These are phyloP conservation scores for Neosilurus hyrtlii DNA, from an alignment of 2,797 vertebrate genomes.

Conservation along the genomic window DNA sequence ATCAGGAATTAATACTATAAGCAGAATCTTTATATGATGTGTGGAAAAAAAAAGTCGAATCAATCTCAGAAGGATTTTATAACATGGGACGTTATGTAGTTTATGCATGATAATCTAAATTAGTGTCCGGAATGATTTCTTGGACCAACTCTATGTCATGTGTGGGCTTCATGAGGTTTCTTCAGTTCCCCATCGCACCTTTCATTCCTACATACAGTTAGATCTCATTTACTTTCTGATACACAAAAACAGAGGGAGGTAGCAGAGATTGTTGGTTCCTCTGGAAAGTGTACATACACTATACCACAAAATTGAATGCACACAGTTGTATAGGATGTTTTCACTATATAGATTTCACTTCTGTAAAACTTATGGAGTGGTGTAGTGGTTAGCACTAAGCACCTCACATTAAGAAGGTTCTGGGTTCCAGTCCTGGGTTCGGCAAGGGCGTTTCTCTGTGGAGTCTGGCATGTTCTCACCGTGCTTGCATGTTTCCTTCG, in stretches of 20 bases:
- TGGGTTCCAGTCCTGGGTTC: too few relatives aligned
- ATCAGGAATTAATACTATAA: background rate
- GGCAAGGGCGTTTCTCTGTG: too few relatives aligned
- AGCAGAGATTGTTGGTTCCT: background rate
- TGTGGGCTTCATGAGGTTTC: background rate
- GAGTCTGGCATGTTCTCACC: too few relatives aligned
- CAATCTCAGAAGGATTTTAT: background rate
- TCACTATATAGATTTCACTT: too few relatives aligned
- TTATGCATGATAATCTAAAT: background rate
- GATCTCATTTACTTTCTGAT: background rate
- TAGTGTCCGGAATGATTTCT: background rate
- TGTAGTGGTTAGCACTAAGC: too few relatives aligned
- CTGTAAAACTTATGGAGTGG: too few relatives aligned
- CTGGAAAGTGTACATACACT: background rate
- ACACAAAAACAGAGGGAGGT: background rate
- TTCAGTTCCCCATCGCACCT: background rate
- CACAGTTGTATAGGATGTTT: background rate
- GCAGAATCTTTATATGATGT: background rate
- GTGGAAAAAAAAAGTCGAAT: background rate
- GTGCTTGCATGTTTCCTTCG: too few relatives aligned
- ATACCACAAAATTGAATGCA: background rate
- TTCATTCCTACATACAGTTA: background rate
- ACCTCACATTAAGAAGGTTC: too few relatives aligned
- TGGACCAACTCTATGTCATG: background rate
- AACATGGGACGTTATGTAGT: background rate